Evolutionary conservation across 2,797 vertebrate species (phyloP), one percentile per base, ranked within the genome.

Genomic region (Oreochromis grahami): DNA sequence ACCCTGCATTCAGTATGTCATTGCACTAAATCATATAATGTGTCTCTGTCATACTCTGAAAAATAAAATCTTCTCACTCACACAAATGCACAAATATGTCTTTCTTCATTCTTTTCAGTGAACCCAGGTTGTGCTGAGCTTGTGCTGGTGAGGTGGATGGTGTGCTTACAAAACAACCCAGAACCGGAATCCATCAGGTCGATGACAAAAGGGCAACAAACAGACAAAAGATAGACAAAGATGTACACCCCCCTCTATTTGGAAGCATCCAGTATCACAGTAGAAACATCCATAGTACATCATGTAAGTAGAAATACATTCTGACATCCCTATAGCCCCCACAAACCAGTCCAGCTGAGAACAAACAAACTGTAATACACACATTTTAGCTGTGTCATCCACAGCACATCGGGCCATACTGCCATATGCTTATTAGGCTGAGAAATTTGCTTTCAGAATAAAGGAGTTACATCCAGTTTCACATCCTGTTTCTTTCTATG

Each of bases 351-450:
- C 84, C 76, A 68, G 74, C 80, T 60, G 56, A 82, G 60, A 91
- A 83, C 85, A 89, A 93, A 92, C 85, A 63, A 94, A 82, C 81
- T 91, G 91, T 88, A 84, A 84, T 83, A 89, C 88, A 85, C 76
- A 87, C 88, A 86, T 91, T 85, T 79, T 84, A 77, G 78, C 76
- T 17, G 77, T 82, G 87, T 89, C 88, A 79, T 85, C 78, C 79
- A 74, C 90, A 24, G 79, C 72, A 84, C 38, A 83, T 84, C 77
- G 60, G 86, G 86, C 92, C 91, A 94, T 89, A 92, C 89, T 92
- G 90, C 88, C 87, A 88, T 70, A 87, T 88, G 58, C 72, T 79
- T 84, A 84, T 90, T 85, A 89, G 84, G 89, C 90, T 91, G 92
- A 91, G 85, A 92, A 89, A 92, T 90, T 13, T 77, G 65, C 79